Conservation (phyloP, 2,888 invertebrate species). For the Chaitophorus viminalis region DNA sequence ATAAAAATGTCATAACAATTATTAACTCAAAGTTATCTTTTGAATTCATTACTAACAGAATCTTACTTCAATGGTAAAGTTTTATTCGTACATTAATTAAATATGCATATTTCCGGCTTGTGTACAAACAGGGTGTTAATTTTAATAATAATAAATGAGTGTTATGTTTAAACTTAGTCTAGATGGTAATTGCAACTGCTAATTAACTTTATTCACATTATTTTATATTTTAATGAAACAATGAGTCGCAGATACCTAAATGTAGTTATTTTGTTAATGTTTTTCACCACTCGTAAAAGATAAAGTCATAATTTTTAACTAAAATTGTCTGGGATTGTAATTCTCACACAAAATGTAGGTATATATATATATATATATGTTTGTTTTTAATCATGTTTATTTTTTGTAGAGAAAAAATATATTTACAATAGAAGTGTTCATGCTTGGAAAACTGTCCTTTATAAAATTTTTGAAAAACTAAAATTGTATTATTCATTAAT, state of each 20-base stretch:
- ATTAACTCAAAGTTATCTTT: conserved; percentile 2
- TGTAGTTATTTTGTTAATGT: conserved; percentile 33
- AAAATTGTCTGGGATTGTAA: not conserved
- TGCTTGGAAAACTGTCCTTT: not conserved
- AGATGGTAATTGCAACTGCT: conserved; percentile 36
- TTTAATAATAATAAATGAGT: conserved; percentile 45
- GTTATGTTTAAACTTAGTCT: conserved; percentile 16
- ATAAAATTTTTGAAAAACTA: not conserved
- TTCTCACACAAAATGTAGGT: not conserved
- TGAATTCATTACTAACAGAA: not conserved
- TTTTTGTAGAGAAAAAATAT: not conserved
- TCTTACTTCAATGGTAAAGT: conserved; percentile 33
- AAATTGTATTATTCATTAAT: too few relatives aligned
- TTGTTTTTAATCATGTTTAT: not conserved
- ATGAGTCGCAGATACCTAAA: not conserved
- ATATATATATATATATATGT: not conserved
- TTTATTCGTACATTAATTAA: conserved; percentile 35
- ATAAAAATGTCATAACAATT: not conserved
- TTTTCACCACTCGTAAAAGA: not conserved
- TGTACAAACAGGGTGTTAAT: conserved; percentile 23
- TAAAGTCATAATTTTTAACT: conserved; percentile 10
- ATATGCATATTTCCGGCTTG: conserved; percentile 35
- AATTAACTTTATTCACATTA: conserved; percentile 48
- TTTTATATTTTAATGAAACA: conserved; percentile 33
- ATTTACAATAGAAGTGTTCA: not conserved